Base-by-base conservation (phyloP, 2,797 vertebrate genomes). In the Sebastes trivittatus region DNA sequence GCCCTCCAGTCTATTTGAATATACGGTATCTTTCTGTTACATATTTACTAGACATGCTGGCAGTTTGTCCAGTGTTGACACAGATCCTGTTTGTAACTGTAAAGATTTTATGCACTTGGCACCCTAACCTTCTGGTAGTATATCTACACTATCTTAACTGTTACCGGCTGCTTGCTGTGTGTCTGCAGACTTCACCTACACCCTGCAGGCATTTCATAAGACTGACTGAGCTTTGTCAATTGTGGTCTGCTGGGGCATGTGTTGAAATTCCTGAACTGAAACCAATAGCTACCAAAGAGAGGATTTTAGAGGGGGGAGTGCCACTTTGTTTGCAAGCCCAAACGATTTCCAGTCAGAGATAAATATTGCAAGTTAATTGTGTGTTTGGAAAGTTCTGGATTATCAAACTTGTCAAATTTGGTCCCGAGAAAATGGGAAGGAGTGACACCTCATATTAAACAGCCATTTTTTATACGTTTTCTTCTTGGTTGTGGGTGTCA, bases 241-340 rank as follows among this genome's bases (percentile, higher is more conserved):
- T 91, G 87, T 87, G 94, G 91, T 89, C 82, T 95, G 93, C 93
- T 84, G 83, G 86, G 93, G 87, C 94, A 90, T 92, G 94, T 92
- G 93, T 90, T 87, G 91, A 89, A 93, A 94, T 95, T 95, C 94
- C 91, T 95, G 74, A 90, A 85, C 85, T 90, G 87, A 92, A 93
- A 92, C 89, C 89, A 92, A 86, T 74, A 82, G 87, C 89, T 87
- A 88, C 87, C 60, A 72, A 72, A 85, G 63, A 84, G 72, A 83
- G 72, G 77, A 65, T 89, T 87, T 65, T 83, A 52, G 76, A 56
- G 7, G 18, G 52, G 56, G 81, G 72, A 7, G 82, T 61, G 70
- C 11, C 38, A 72, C 27, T 86, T 70, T 60, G 65, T 84, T 73
- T 80, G 76, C 38, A 70, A 83, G 14, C 14, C n/a, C 11, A 38